A percentile compares a stretch with the other conserved stretches of the same genome.
Evolutionary conservation across 2,888 invertebrate genomes (phyloP).

Genomic region (Invenusta paracnida): DNA sequence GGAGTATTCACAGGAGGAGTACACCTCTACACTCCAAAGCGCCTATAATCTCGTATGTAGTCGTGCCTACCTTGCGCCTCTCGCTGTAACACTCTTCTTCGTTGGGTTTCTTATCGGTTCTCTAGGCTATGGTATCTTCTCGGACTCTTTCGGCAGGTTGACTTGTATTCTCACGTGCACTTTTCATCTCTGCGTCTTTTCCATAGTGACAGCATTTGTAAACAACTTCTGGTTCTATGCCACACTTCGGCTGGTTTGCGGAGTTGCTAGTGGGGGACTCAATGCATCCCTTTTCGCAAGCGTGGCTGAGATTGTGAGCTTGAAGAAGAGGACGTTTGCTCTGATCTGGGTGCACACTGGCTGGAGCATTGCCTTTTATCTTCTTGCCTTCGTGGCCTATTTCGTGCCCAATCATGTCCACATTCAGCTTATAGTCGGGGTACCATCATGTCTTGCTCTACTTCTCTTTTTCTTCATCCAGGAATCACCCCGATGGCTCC

Average conservation of each 20-base stretch:
- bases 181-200: background rate
- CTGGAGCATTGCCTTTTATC: conserved; percentile 38
- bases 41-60: background rate
- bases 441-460: background rate
- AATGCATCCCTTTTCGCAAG: background rate
- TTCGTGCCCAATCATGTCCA: conserved; percentile 39
- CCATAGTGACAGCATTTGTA: background rate
- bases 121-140: background rate
- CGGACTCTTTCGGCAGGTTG: conserved; percentile 1
- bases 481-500: conserved; percentile 34
- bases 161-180: background rate
- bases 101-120: background rate
- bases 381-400: conserved; percentile 36
- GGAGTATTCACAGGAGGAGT: too few relatives aligned
- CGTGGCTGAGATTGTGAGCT: background rate
- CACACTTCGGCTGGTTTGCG: background rate
- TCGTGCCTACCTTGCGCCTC: background rate
- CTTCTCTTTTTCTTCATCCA: background rate
- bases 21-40: background rate
- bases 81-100: background rate
- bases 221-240: background rate
- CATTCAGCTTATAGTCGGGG: conserved; percentile 11
- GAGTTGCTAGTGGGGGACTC: background rate
- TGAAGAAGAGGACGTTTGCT: background rate
- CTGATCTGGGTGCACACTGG: background rate